Conservation (phyloP, 2,888 invertebrate genomes). For the Stramonita haemastoma region DNA sequence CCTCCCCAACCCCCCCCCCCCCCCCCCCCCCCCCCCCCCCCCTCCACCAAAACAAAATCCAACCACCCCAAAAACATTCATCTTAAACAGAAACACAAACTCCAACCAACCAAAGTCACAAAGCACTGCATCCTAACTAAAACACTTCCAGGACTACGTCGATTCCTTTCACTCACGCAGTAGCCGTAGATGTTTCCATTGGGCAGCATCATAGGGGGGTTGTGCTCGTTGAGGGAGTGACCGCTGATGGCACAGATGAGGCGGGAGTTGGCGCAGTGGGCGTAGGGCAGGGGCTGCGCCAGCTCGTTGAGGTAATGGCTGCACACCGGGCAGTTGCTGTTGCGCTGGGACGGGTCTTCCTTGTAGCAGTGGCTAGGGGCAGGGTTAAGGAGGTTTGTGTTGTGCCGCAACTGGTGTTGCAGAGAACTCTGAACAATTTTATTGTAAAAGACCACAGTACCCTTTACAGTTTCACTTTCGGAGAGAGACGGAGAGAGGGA, state of each 20-base stretch:
- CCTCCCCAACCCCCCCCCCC: too few species aligned
- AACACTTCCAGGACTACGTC: not conserved
- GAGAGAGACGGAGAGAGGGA: too few species aligned
- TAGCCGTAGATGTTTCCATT: slow-evolving; percentile 93
- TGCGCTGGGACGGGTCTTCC: slow-evolving; percentile 76
- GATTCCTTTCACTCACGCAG: slow-evolving; percentile 62
- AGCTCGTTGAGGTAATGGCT: slow-evolving; percentile 90
- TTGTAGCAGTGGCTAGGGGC: slow-evolving; percentile 75
- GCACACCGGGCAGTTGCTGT: slow-evolving; percentile 95
- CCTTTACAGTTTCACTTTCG: too few species aligned
- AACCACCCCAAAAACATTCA: too few species aligned
- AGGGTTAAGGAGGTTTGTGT: slow-evolving; percentile 46
- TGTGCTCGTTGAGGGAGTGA: slow-evolving; percentile 95
- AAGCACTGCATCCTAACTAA: not conserved
- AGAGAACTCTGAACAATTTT: too few species aligned
- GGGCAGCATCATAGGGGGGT: slow-evolving; percentile 98
- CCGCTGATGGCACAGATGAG: slow-evolving; percentile 94
- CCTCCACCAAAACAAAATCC: too few species aligned
- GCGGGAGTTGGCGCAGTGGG: slow-evolving; percentile 97
- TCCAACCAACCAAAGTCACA: not conserved
- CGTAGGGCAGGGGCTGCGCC: slow-evolving; percentile 89
- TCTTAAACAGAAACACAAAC: not conserved
- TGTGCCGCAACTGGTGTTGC: too few species aligned
- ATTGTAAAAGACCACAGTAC: too few species aligned
- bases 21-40: too few species aligned